Evolutionary conservation across 2,888 invertebrate genomes (phyloP), one percentile per base, ranked within the genome.

Genomic region (Amphipoea lucens): DNA sequence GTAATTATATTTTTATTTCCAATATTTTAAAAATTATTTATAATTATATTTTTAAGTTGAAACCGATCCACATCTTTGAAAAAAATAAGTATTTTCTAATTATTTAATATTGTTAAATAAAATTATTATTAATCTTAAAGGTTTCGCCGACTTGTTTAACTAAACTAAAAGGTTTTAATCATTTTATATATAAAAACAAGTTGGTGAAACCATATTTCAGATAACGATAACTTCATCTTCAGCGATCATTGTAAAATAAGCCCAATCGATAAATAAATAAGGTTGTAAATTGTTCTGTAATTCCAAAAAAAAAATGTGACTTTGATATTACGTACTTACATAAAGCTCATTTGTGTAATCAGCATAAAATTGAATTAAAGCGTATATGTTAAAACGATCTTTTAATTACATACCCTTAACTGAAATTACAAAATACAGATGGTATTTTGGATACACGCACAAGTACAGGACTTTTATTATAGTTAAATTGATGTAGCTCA

Each of bases 341-440:
- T 95, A 95, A 95, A 92, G 95, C 95, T 95, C 96, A 95, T 95
- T 92, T 94, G 95, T 96, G 94, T 96, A 96, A 94, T 96, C 96
- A 92, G 95, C 95, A 93, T 95, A 92, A 92, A 83, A 95, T 94
- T 94, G 92, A 94, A 96, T 94, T 95, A 96, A 96, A 96, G 91
- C 94, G 92, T 96, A 95, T 93, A 96, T 96, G 96, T 96, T 96
- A 94, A 90, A 76, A 75, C 48, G 4, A 75, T 70, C 9, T 84
- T 86, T 86, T 76, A 69, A 86, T 84, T 73, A 68, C 1, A 5
- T 3, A 42, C 36, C 84, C 68, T 36, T 45, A 40, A n/a, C n/a
- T 45, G 14, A 62, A 67, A 67, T 51, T 0, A 68, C 48, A 20
- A 57, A 51, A 6, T 36, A 20, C 6, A 20, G n/a, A 29, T 40